Base-by-base conservation (phyloP, 1,140 invertebrate genomes). In the Ceratoteleas bidentatus region DNA sequence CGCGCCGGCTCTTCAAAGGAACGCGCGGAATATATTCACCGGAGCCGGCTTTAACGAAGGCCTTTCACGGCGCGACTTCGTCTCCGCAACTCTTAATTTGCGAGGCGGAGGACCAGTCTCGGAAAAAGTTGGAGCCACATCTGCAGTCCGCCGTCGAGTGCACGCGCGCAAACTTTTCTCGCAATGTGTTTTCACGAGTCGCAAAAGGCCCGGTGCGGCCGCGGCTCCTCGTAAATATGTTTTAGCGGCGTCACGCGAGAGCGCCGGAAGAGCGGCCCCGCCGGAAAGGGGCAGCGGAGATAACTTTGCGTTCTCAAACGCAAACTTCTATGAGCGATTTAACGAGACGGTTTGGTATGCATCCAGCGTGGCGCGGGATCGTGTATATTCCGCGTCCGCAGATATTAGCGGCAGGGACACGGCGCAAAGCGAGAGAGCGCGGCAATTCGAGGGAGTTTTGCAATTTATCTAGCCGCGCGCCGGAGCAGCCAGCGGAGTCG, bases 401-500 rank as follows among this genome's bases (percentile, higher is more conserved):
- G 79, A 75, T 84, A 79, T 82, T 81, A 78, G 68, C 69, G 65
- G 78, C 68, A 80, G 60, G 64, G 68, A 72, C 24, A 24, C 54
- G 65, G 72, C 43, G 52, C 24, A 34, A n/a, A 52, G 62, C 16
- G 40, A 15, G 13, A 57, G 32, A 36, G 9, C 61, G 77, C n/a
- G n/a, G n/a, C 50, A 53, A n/a, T 70, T 75, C 50, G 84, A 57
- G 58, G 61, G 84, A 88, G 86, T 88, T 87, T 87, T 83, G 85
- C 84, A 87, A 90, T 89, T 90, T 88, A 86, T 87, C 72, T 84
- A 77, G 81, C 69, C 77, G 77, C 70, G 50, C 64, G 60, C 40
- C 64, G 34, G 84, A 88, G 84, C 66, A 85, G 79, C 68, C 72
- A 36, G 78, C 78, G 81, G 84, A 84, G 76, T 65, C 76, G 77